Percentiles rank a stretch among this genome's conserved stretches.
These are phyloP conservation scores for Turnix velox DNA, from an alignment of 2,113 vertebrate genomes.

Conservation along the genomic window DNA sequence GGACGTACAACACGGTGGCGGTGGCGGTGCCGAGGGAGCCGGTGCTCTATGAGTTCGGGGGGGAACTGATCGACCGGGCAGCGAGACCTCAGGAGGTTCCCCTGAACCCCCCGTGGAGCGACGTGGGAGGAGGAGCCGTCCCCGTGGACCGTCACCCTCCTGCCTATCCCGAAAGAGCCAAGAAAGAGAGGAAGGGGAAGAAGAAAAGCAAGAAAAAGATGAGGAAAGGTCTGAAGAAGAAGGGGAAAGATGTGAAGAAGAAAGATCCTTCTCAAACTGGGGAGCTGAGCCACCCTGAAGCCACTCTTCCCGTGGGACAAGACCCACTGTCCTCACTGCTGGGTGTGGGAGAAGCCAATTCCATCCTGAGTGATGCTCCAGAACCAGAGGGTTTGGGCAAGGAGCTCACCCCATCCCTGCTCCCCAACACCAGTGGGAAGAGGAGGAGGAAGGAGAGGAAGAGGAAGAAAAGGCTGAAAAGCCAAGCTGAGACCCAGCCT, in stretches of 20 bases:
- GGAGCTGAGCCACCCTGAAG: rapidly evolving
- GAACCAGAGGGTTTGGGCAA: not conserved
- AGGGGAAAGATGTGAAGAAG: slow-evolving; percentile 71
- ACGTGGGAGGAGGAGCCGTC: rapidly evolving
- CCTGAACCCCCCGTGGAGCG: not conserved
- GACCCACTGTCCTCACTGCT: slow-evolving; percentile 13
- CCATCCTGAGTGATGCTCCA: slow-evolving; percentile 53
- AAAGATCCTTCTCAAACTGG: not conserved
- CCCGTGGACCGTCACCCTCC: rapidly evolving
- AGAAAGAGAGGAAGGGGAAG: slow-evolving; percentile 61
- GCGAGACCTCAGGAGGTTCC: slow-evolving; percentile 26
- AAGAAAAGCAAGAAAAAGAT: slow-evolving; percentile 71
- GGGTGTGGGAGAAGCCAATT: slow-evolving; percentile 56
- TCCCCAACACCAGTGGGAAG: not conserved
- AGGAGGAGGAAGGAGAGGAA: slow-evolving; percentile 26
- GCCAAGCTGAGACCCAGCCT: not conserved
- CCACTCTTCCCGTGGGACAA: not conserved
- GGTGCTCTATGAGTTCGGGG: slow-evolving; percentile 81
- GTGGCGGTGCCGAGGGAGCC: slow-evolving; percentile 82
- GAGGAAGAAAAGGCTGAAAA: slow-evolving; percentile 16
- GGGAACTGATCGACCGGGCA: slow-evolving; percentile 79
- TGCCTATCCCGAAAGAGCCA: not conserved
- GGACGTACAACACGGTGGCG: slow-evolving; percentile 77
- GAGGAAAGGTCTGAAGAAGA: slow-evolving; percentile 71
- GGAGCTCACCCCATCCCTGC: not conserved